Evolutionary conservation across 2,888 invertebrate species (phyloP).

Genomic region (Punctoribates punctum): DNA sequence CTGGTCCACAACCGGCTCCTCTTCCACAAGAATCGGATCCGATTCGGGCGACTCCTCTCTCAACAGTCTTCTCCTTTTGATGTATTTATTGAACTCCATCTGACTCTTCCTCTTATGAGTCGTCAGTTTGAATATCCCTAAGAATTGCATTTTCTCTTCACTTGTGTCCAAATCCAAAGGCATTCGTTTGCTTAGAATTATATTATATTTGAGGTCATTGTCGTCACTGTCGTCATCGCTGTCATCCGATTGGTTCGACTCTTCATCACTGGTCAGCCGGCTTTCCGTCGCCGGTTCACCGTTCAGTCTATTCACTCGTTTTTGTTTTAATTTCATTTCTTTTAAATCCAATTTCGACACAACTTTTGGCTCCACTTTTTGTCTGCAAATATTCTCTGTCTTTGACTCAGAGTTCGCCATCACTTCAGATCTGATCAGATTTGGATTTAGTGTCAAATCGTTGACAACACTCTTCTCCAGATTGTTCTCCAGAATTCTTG

Average conservation of each 20-base stretch:
- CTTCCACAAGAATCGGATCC: too few relatives aligned
- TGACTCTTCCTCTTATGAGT: slow-evolving; percentile 36
- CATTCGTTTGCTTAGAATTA: slow-evolving; percentile 51
- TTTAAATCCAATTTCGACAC: slow-evolving; percentile 53
- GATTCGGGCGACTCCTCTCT: not conserved
- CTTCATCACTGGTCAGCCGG: slow-evolving; percentile 50
- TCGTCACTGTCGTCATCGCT: slow-evolving; percentile 41
- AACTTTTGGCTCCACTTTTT: slow-evolving; percentile 18
- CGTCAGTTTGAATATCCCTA: slow-evolving; percentile 42
- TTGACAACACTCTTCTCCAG: not conserved
- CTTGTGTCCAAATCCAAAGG: slow-evolving; percentile 51
- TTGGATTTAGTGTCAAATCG: not conserved
- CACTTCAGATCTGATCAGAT: too few relatives aligned
- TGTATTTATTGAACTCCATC: slow-evolving; percentile 35
- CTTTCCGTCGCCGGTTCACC: slow-evolving; percentile 47
- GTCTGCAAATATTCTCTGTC: not conserved
- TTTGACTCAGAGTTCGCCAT: not conserved
- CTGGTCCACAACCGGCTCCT: not conserved
- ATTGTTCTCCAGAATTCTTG: not conserved
- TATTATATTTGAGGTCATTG: slow-evolving; percentile 31
- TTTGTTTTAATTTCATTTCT: slow-evolving; percentile 50
- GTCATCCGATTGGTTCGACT: slow-evolving; percentile 45
- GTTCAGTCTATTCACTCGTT: slow-evolving; percentile 49
- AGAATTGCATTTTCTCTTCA: slow-evolving; percentile 46
- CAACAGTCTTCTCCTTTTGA: slow-evolving; percentile 11